Conservation (phyloP, 2,113 vertebrate species). For the Ophiodon elongatus region DNA sequence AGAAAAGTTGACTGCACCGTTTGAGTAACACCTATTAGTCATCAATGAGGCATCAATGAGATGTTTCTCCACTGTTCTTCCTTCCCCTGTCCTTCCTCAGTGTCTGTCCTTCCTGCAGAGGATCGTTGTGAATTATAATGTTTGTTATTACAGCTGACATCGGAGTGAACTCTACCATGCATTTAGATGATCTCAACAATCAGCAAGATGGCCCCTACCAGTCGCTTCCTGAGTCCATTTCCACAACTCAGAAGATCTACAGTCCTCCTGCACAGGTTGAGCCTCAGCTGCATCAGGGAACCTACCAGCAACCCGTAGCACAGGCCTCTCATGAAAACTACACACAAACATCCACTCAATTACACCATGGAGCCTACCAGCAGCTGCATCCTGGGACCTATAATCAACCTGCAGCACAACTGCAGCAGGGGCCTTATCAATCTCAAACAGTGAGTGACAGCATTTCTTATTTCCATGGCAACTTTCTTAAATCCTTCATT, state of each 20-base stretch:
- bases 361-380: constrained; percentile 74
- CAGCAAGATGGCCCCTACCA: constrained; percentile 91
- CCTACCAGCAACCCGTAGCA: constrained; percentile 78
- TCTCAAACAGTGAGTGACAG: constrained; percentile 81
- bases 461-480: constrained; percentile 12
- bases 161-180: constrained; percentile 87
- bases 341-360: constrained; percentile 78
- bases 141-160: constrained; percentile 89
- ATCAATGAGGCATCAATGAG: constrained; percentile 53
- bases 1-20: background rate
- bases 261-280: constrained; percentile 78
- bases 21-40: constrained; percentile 42
- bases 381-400: constrained; percentile 69
- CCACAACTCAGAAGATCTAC: constrained; percentile 79
- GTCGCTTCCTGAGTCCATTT: constrained; percentile 83
- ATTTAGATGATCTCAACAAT: constrained; percentile 89
- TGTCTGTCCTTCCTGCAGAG: constrained; percentile 39
- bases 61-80: background rate
- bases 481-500: constrained; percentile 10
- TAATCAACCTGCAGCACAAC: constrained; percentile 68
- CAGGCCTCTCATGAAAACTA: constrained; percentile 79
- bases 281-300: constrained; percentile 72
- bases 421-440: constrained; percentile 77
- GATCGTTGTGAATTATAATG: constrained; percentile 17
- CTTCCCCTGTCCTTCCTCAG: constrained; percentile 4